These are phyloP conservation scores for Chrysolina haemoptera DNA, from an alignment of 2,888 invertebrate genomes.

Conservation along the genomic window DNA sequence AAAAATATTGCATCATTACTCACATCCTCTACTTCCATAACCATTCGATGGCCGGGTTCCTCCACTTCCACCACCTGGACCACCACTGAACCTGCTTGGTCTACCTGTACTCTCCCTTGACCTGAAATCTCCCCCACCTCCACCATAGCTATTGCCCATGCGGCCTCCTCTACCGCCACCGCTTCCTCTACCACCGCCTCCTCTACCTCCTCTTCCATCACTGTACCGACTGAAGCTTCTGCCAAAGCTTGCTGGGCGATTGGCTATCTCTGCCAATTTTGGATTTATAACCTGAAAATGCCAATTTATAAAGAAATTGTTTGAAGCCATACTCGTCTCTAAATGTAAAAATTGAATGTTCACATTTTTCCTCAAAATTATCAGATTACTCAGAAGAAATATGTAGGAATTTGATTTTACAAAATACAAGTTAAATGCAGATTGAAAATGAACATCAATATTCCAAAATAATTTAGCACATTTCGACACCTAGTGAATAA, in stretches of 20 bases:
- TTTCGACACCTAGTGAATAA: conserved; percentile 45
- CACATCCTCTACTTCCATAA: conserved; percentile 47
- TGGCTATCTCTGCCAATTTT: conserved; percentile 86
- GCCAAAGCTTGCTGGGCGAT: conserved; percentile 75
- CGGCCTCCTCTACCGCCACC: conserved; percentile 60
- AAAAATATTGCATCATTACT: background rate
- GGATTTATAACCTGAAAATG: conserved; percentile 83
- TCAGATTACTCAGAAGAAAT: no score
- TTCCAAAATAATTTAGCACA: conserved; percentile 42
- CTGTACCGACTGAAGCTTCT: conserved; percentile 66
- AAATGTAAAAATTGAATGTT: background rate
- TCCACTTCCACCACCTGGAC: conserved; percentile 47
- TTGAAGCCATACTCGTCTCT: no score
- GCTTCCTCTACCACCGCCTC: conserved; percentile 32
- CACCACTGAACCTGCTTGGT: conserved; percentile 49
- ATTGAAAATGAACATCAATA: conserved; percentile 23
- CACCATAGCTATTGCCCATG: conserved; percentile 54
- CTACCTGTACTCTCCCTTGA: conserved; percentile 44
- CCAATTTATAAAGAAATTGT: background rate
- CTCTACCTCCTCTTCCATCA: conserved; percentile 62
- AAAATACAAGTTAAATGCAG: conserved; percentile 28
- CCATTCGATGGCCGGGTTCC: conserved; percentile 48
- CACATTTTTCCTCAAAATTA: background rate
- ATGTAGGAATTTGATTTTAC: conserved; percentile 13
- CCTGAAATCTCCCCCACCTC: conserved; percentile 57